Percentiles rank a stretch among this genome's conserved stretches.
These are phyloP conservation scores for Oeneis ivallda DNA, from an alignment of 2,888 invertebrate species.

Conservation along the genomic window DNA sequence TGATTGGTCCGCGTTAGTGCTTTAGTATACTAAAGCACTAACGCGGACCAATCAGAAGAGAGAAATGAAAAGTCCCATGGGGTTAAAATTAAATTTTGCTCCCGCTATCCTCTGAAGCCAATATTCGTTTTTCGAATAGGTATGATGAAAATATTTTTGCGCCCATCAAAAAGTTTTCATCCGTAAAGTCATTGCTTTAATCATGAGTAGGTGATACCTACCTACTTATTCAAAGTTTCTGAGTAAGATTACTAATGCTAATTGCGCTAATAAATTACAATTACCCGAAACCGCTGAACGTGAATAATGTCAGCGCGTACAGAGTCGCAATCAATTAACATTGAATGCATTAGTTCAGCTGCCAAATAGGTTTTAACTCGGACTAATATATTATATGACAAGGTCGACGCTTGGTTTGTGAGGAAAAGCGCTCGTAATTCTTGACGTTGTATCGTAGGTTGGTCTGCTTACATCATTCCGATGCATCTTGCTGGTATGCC, in stretches of 20 bases:
- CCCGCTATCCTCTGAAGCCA: too few relatives aligned
- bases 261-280: conserved; percentile 17
- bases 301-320: conserved; percentile 37
- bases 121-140: too few relatives aligned
- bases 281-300: conserved; percentile 20
- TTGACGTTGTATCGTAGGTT: conserved; percentile 43
- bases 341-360: conserved; percentile 41
- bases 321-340: conserved; percentile 36
- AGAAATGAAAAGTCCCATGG: too few relatives aligned
- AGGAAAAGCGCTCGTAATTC: conserved; percentile 44
- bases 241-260: background rate
- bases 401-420: conserved; percentile 38
- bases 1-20: too few relatives aligned
- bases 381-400: conserved; percentile 38
- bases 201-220: background rate
- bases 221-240: background rate
- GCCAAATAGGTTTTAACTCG: conserved; percentile 46
- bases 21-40: too few relatives aligned
- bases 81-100: too few relatives aligned
- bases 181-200: background rate
- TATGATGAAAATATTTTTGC: too few relatives aligned
- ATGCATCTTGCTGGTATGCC: conserved; percentile 43
- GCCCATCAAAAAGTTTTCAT: background rate
- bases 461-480: conserved; percentile 41
- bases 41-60: too few relatives aligned